phyloP scores from a whole-genome alignment of 2,888 invertebrate genomes.

The Pegoplata infirma region DNA sequence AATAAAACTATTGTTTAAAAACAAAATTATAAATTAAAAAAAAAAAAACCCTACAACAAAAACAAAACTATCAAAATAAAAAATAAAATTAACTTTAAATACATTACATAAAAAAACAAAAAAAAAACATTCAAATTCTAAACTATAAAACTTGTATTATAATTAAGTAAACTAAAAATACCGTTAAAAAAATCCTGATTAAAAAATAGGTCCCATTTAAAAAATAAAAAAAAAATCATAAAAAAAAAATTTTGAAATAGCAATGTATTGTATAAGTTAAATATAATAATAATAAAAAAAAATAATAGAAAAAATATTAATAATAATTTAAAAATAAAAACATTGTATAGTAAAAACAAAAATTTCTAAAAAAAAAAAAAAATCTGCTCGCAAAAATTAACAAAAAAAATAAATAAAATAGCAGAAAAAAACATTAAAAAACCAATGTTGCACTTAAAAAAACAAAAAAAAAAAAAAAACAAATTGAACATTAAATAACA shows the following conservation, averaged over 20 bases:
- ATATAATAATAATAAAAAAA: slow-evolving; percentile 48
- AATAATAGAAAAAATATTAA: slow-evolving; percentile 42
- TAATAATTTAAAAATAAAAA: no score
- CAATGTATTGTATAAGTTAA: slow-evolving; percentile 63
- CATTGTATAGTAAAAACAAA: slow-evolving; percentile 58
- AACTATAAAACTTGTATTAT: slow-evolving; percentile 48
- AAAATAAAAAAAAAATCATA: slow-evolving; percentile 33
- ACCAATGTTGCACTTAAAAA: slow-evolving; percentile 67
- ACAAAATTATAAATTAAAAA: slow-evolving; percentile 36
- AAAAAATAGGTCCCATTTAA: slow-evolving; percentile 46
- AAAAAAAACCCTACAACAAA: slow-evolving; percentile 25
- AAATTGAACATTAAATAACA: slow-evolving; percentile 3
- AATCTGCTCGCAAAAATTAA: slow-evolving; percentile 44
- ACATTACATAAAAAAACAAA: slow-evolving; percentile 19
- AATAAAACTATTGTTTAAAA: slow-evolving; percentile 63
- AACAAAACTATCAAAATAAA: slow-evolving; percentile 12
- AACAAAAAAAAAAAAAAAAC: slow-evolving; percentile 62
- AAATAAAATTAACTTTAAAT: slow-evolving; percentile 33
- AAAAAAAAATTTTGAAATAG: slow-evolving; percentile 60
- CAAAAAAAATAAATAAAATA: slow-evolving; percentile 6
- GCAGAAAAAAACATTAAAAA: slow-evolving; percentile 56
- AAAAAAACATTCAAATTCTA: slow-evolving; percentile 31
- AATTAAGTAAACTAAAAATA: slow-evolving; percentile 37
- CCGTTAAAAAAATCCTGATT: slow-evolving; percentile 47
- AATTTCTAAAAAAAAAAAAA: slow-evolving; percentile 41